A percentile compares a stretch with the other conserved stretches of the same genome.
Conservation (phyloP, 1,140 invertebrate genomes). For the Neocloeon triangulifer region DNA sequence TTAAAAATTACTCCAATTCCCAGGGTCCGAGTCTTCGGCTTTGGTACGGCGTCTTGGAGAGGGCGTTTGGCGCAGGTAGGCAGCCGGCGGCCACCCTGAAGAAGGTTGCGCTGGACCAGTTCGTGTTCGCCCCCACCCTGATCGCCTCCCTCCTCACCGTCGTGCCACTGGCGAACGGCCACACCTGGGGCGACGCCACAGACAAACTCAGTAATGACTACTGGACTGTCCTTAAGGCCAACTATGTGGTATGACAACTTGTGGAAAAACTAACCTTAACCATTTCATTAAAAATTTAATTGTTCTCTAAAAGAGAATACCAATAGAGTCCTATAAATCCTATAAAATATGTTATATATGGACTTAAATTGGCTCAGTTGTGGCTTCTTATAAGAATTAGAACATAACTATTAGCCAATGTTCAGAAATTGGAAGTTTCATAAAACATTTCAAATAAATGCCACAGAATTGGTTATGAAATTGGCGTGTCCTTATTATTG, state of each 20-base stretch:
- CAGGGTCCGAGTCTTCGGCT: conserved; percentile 42
- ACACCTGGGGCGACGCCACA: conserved; percentile 25
- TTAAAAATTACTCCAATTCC: conserved; percentile 6
- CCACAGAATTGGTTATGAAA: too few relatives aligned
- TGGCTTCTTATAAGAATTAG: too few relatives aligned
- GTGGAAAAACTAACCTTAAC: too few relatives aligned
- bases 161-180: conserved; percentile 34
- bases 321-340: too few relatives aligned
- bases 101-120: conserved; percentile 56
- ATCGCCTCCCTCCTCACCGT: conserved; percentile 27
- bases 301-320: conserved; percentile 1
- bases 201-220: conserved; percentile 35
- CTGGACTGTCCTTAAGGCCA: conserved; percentile 38
- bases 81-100: conserved; percentile 27
- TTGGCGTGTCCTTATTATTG: too few relatives aligned
- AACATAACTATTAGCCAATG: too few relatives aligned
- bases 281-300: too few relatives aligned
- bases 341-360: too few relatives aligned
- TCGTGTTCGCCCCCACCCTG: conserved; percentile 39
- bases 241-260: conserved; percentile 35
- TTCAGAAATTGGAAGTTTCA: too few relatives aligned
- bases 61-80: conserved; percentile 25
- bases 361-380: too few relatives aligned
- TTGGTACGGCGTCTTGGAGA: conserved; percentile 48
- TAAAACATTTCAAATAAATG: too few relatives aligned